A percentile compares a stretch with the other conserved stretches of the same genome.
Evolutionary conservation across 1,140 invertebrate species (phyloP).

Genomic region (Acyrthosiphon pisum): DNA sequence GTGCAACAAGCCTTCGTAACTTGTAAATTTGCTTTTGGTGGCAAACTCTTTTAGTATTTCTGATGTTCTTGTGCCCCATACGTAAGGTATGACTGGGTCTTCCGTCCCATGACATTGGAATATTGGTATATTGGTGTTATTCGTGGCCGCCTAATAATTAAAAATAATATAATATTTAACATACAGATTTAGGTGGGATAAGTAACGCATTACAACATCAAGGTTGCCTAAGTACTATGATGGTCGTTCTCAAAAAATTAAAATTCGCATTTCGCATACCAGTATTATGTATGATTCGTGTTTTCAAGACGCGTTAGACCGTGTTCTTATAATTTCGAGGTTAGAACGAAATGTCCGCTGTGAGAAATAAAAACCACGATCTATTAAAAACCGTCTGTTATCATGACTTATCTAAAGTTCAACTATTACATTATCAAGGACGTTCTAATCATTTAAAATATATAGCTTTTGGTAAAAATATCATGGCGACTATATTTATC

Average conservation of each 20-base stretch:
- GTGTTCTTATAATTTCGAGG: background rate
- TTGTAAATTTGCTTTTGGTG: conserved; percentile 84
- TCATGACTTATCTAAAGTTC: background rate
- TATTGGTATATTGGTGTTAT: conserved; percentile 73
- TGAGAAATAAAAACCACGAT: background rate
- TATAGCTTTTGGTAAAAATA: background rate
- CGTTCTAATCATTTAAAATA: background rate
- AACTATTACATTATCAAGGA: background rate
- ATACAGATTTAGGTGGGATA: background rate
- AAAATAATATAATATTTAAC: background rate
- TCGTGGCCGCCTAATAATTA: conserved; percentile 64
- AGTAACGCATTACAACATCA: background rate
- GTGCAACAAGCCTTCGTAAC: conserved; percentile 86
- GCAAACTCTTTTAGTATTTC: conserved; percentile 84
- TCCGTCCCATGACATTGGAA: conserved; percentile 94
- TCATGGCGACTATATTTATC: background rate
- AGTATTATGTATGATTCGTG: background rate
- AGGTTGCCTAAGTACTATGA: background rate
- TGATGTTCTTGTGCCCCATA: conserved; percentile 91
- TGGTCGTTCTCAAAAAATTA: too few species aligned
- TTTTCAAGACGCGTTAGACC: background rate
- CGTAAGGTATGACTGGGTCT: conserved; percentile 91
- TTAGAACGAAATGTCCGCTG: background rate
- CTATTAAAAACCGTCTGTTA: background rate
- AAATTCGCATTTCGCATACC: too few species aligned